Base-by-base conservation (phyloP, 2,888 invertebrate species). In the Stenodema calcarata region DNA sequence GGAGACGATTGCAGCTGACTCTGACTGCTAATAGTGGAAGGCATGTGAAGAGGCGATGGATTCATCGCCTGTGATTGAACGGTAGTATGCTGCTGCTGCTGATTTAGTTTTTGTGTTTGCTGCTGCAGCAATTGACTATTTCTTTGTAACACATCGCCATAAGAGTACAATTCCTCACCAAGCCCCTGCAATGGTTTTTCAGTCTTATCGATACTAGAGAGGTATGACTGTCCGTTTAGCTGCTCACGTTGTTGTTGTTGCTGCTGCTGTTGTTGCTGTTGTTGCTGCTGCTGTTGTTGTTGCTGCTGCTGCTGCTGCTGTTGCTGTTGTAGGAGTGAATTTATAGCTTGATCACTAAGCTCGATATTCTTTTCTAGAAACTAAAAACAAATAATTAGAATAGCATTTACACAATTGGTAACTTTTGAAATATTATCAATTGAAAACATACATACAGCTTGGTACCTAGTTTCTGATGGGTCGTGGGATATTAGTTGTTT, bases 221-320 rank as follows among this genome's bases (percentile, higher is more conserved):
- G 84, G 44, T 73, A 84, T 28, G 84, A 84, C 47, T 84, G 84
- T 16, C 84, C 84, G 42, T 84, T 84, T 16, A 73, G 30, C 78
- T 78, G 35, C 23, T 62, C 62, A 23, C 62, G 88, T 85, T 88
- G 88, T 70, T 87, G 89, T 28, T 88, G 88, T 78, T 89, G 89
- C 44, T 88, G 91, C 93, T 93, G 91, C 92, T 92, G 90, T 91
- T 90, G 88, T 89, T 81, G 88, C 86, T 79, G 89, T 87, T 87
- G 90, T 87, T 88, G 90, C 89, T 88, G 90, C 44, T 88, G 87
- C 41, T 88, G 88, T 54, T 88, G 89, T 30, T 88, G 88, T 78
- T 89, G 89, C 44, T 88, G 91, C 93, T 93, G 91, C 92, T 92
- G 90, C 91, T 90, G 88, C 89, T 81, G 88, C 86, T 80, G 89